These are phyloP conservation scores for Drosophila sechellia DNA, from an alignment of 1,140 invertebrate genomes.

Conservation along the genomic window DNA sequence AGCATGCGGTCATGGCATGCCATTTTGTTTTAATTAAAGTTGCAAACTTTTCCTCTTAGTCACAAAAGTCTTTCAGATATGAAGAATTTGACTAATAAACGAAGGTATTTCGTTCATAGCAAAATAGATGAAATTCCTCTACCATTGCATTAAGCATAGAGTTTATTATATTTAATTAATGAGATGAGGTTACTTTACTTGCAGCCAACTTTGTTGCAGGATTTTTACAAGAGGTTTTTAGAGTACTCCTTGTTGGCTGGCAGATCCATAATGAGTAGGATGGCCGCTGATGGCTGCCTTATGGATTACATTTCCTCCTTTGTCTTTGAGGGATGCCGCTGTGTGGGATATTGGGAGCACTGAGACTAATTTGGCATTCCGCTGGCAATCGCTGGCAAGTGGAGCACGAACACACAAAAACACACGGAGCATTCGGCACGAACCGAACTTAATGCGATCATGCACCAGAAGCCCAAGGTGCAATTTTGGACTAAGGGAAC, in stretches of 20 bases:
- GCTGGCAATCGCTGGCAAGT: slow-evolving; percentile 59
- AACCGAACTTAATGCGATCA: slow-evolving; percentile 72
- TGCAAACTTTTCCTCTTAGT: slow-evolving; percentile 36
- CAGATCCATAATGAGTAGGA: background rate
- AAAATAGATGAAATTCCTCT: background rate
- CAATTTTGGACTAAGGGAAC: slow-evolving; percentile 10
- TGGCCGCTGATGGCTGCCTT: background rate
- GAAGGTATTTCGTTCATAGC: background rate
- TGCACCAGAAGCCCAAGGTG: slow-evolving; percentile 34
- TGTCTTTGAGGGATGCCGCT: background rate
- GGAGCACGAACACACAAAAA: slow-evolving; percentile 65
- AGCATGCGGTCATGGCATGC: slow-evolving; percentile 30
- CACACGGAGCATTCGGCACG: slow-evolving; percentile 29
- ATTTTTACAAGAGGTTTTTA: too few species aligned
- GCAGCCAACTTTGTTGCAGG: too few species aligned
- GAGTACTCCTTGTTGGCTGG: too few species aligned
- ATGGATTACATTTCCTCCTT: slow-evolving; percentile 3
- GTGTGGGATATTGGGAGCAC: background rate
- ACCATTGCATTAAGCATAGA: too few species aligned
- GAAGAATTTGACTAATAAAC: background rate
- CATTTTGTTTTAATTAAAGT: slow-evolving; percentile 48
- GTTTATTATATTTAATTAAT: too few species aligned
- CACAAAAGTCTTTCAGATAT: slow-evolving; percentile 11
- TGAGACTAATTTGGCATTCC: slow-evolving; percentile 76
- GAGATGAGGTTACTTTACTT: too few species aligned